Evolutionary conservation across 2,888 invertebrate species (phyloP).

Genomic region (Cephonodes hylas): DNA sequence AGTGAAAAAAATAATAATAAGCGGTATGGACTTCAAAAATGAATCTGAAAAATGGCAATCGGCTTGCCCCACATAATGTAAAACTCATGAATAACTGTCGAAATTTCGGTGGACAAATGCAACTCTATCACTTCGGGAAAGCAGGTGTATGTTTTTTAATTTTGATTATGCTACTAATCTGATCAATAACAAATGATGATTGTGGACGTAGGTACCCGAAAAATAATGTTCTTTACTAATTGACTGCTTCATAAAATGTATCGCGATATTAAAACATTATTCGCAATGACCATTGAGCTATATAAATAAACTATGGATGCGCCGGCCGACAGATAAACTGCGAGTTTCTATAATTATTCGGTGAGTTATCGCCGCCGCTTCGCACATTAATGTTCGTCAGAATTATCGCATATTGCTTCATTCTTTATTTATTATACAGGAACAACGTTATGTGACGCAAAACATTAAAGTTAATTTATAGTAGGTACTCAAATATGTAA

Average conservation of each 20-base stretch:
- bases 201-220: too few species aligned
- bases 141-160: too few species aligned
- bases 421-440: background rate
- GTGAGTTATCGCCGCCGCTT: background rate
- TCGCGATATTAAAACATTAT: background rate
- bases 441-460: background rate
- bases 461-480: background rate
- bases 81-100: too few species aligned
- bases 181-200: too few species aligned
- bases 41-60: too few species aligned
- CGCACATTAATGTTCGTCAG: background rate
- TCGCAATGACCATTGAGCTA: background rate
- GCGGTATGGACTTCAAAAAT: too few species aligned
- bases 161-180: too few species aligned
- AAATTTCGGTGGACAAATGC: too few species aligned
- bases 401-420: background rate
- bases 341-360: slow-evolving; percentile 2
- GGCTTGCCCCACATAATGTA: too few species aligned
- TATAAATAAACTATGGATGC: background rate
- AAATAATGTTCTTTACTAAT: too few species aligned
- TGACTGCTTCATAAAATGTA: background rate
- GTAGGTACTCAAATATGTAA: background rate
- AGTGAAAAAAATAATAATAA: too few species aligned
- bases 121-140: too few species aligned
- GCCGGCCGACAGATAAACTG: background rate